phyloP scores from a whole-genome alignment of 2,797 vertebrate genomes.

The Pachyuromys duprasi region DNA sequence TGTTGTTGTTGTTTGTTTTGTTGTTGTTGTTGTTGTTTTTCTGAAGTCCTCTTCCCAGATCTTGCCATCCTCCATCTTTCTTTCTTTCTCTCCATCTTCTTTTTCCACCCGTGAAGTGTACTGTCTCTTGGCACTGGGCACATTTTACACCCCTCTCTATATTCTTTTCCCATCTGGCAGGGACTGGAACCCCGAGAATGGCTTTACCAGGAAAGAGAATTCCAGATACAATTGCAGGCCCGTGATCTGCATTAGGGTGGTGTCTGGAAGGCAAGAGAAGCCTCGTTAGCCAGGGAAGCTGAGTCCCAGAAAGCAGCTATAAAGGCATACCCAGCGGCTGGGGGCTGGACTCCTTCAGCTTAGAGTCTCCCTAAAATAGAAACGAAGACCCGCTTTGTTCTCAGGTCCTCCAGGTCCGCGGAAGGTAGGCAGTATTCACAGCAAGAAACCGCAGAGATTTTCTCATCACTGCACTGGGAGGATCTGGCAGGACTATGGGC shows the following conservation, averaged over 20 bases:
- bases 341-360: background rate
- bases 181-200: background rate
- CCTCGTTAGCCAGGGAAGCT: background rate
- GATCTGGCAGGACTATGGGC: background rate
- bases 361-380: background rate
- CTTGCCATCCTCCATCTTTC: background rate
- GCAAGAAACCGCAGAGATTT: background rate
- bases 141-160: background rate
- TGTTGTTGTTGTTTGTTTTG: no score
- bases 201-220: background rate
- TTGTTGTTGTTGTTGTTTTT: no score
- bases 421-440: background rate
- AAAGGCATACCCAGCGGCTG: no score
- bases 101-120: no score
- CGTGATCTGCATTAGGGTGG: background rate
- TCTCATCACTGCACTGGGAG: rapidly evolving
- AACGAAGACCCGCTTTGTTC: background rate
- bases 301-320: background rate
- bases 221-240: background rate
- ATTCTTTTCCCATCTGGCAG: background rate
- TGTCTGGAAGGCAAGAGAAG: background rate
- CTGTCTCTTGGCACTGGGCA: no score
- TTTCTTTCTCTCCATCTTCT: no score
- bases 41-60: background rate
- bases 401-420: background rate